Evolutionary conservation across 2,888 invertebrate species (phyloP).

Genomic region (Syrphus vitripennis): DNA sequence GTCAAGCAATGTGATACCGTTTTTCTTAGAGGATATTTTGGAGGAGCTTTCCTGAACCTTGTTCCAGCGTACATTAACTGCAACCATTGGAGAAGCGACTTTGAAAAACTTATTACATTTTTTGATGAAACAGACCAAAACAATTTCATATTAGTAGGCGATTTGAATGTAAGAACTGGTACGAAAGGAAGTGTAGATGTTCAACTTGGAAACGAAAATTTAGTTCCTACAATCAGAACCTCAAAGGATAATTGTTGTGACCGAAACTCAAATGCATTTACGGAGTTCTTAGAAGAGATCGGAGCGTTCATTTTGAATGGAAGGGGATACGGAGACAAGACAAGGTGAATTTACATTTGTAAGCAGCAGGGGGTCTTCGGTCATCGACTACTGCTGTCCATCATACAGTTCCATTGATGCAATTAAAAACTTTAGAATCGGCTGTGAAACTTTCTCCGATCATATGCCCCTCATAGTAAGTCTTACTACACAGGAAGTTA

Average conservation of each 20-base stretch:
- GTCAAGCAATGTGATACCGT: neutral
- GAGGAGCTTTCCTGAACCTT: neutral
- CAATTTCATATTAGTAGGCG: too few relatives aligned
- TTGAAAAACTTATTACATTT: too few relatives aligned
- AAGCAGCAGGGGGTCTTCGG: too few relatives aligned
- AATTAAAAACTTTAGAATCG: neutral
- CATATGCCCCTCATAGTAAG: too few relatives aligned
- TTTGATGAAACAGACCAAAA: too few relatives aligned
- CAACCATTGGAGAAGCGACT: neutral
- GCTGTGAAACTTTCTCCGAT: neutral
- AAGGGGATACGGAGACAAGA: too few relatives aligned
- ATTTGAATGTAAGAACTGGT: too few relatives aligned
- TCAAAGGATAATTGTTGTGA: neutral
- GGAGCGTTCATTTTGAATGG: neutral
- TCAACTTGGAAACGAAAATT: too few relatives aligned
- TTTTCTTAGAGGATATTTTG: neutral
- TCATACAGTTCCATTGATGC: too few relatives aligned
- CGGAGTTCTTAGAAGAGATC: neutral
- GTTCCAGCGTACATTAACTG: neutral
- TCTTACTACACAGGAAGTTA: neutral
- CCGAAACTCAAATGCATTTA: neutral
- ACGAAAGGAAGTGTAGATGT: too few relatives aligned
- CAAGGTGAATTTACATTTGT: too few relatives aligned
- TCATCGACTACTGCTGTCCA: neutral
- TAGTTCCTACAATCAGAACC: too few relatives aligned